Conservation (phyloP, 2,113 vertebrate genomes). For the Euleptes europaea region DNA sequence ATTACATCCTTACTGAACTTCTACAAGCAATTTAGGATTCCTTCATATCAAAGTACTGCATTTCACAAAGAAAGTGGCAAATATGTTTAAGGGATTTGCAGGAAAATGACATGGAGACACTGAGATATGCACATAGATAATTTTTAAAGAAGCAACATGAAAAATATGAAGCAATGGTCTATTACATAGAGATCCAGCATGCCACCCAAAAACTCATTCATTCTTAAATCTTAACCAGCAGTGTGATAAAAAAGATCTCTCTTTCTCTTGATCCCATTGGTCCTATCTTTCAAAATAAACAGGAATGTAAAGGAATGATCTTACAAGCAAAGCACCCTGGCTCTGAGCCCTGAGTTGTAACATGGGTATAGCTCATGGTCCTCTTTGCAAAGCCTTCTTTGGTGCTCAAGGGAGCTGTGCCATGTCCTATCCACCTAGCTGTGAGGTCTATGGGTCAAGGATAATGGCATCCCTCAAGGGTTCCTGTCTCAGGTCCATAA, state of each 20-base stretch:
- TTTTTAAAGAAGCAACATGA: background rate
- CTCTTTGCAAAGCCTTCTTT: too few relatives aligned
- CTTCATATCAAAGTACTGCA: background rate
- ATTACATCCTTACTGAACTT: background rate
- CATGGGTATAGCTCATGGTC: too few relatives aligned
- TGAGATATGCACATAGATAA: conserved; percentile 2
- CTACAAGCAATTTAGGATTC: conserved; percentile 16
- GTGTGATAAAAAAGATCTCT: conserved; percentile 1
- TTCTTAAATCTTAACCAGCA: accelerated
- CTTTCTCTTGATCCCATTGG: conserved; percentile 1
- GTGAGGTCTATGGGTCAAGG: too few relatives aligned
- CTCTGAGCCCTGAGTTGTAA: too few relatives aligned
- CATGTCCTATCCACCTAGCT: too few relatives aligned
- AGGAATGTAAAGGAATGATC: conserved; percentile 5
- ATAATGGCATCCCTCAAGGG: too few relatives aligned
- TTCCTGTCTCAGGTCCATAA: too few relatives aligned
- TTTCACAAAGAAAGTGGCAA: background rate
- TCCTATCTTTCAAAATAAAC: conserved; percentile 33
- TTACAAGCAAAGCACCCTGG: too few relatives aligned
- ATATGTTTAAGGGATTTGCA: conserved; percentile 7
- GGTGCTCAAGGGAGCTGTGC: too few relatives aligned
- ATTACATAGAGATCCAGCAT: background rate
- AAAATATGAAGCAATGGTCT: background rate
- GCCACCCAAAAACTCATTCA: background rate
- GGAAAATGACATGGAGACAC: too few relatives aligned